Evolutionary conservation across 2,797 vertebrate species (phyloP).

Genomic region (Falco rusticolus): DNA sequence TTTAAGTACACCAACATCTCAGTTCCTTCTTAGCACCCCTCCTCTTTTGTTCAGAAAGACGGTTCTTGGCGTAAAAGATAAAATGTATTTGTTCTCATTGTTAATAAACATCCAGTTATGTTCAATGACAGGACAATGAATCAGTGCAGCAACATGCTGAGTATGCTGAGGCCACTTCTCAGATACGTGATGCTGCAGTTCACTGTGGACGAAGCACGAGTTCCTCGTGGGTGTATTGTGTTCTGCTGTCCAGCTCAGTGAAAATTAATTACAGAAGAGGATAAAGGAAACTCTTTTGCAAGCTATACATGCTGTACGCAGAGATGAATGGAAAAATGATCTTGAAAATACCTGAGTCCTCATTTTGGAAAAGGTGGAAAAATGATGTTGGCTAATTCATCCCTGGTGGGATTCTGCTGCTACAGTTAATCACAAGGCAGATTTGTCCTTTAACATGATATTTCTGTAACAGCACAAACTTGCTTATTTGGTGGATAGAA

Average conservation of each 20-base stretch:
- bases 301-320: not conserved
- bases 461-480: not conserved
- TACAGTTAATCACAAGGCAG: not conserved
- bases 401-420: constrained; percentile 6
- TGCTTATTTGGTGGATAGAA: not conserved
- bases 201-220: not conserved
- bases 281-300: not conserved
- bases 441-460: not conserved
- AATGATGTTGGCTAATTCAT: constrained; percentile 13
- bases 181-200: not conserved
- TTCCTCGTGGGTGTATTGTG: not conserved
- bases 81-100: not conserved
- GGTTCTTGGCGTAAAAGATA: not conserved
- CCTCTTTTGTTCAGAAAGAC: not conserved
- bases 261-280: not conserved
- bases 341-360: constrained; percentile 21
- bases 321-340: constrained; percentile 24
- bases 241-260: constrained; percentile 3
- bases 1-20: not conserved
- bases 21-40: not conserved
- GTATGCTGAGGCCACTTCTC: not conserved
- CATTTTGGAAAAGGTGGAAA: not conserved
- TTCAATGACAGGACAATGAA: constrained; percentile 13
- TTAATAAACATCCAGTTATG: not conserved
- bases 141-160: not conserved